Conservation (phyloP, 1,140 invertebrate species). For the Hypothenemus hampei region DNA sequence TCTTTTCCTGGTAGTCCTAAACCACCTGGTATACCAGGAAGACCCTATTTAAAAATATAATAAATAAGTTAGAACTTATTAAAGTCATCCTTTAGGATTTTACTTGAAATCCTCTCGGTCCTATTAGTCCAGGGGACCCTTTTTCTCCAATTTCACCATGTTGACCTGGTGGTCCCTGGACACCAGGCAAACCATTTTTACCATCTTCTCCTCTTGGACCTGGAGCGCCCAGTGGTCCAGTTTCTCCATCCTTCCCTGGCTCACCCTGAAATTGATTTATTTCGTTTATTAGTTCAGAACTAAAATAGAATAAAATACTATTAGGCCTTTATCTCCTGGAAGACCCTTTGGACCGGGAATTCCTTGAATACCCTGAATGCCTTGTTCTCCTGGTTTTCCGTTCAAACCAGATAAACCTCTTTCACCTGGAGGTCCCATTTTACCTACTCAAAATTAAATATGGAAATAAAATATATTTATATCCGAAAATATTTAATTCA, state of each 20-base stretch:
- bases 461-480: no score
- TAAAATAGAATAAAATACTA: constrained; percentile 46
- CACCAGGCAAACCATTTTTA: constrained; percentile 65
- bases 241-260: constrained; percentile 74
- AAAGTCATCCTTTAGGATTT: constrained; percentile 14
- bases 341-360: constrained; percentile 68
- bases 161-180: constrained; percentile 64
- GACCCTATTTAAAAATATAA: no score
- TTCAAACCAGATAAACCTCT: constrained; percentile 71
- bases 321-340: constrained; percentile 71
- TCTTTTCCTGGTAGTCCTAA: no score
- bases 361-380: constrained; percentile 68
- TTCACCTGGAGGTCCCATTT: constrained; percentile 67
- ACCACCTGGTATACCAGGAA: no score
- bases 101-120: constrained; percentile 74
- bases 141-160: constrained; percentile 66
- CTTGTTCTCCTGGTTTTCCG: constrained; percentile 70
- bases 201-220: constrained; percentile 74
- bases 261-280: constrained; percentile 60
- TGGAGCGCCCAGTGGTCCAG: constrained; percentile 58
- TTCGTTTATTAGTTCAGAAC: background rate
- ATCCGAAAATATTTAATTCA: no score
- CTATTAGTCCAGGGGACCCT: constrained; percentile 65
- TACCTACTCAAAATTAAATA: no score
- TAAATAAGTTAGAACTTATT: no score